phyloP scores from a whole-genome alignment of 2,797 vertebrate genomes.

The Telmatherina bonti region DNA sequence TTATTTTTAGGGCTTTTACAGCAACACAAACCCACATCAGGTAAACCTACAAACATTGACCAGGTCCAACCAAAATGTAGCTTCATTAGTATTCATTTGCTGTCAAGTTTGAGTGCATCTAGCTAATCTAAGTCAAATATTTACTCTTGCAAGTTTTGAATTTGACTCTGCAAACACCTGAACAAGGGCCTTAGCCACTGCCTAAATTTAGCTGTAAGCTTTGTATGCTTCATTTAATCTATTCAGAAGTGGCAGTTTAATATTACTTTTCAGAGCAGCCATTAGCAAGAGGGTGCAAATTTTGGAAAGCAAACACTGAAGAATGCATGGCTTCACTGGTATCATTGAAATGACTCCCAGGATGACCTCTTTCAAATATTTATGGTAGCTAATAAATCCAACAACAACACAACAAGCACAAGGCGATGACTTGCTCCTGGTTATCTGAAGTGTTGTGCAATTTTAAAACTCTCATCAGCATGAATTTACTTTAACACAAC shows the following conservation, averaged over 20 bases:
- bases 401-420: constrained; percentile 15
- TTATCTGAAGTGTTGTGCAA: constrained; percentile 20
- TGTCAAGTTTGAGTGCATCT: not conserved
- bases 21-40: not conserved
- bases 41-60: not conserved
- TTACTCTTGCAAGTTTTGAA: not conserved
- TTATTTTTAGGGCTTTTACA: not conserved
- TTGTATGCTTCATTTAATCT: too few species aligned
- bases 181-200: not conserved
- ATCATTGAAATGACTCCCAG: constrained; percentile 61
- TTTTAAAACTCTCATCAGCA: constrained; percentile 38
- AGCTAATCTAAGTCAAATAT: not conserved
- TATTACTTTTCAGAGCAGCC: too few species aligned
- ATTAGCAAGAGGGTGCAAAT: constrained; percentile 35
- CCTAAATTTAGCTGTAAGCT: not conserved
- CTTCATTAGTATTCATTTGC: not conserved
- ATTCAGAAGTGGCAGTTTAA: not conserved
- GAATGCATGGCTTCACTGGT: constrained; percentile 47
- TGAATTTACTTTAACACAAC: constrained; percentile 15
- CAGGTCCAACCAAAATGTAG: not conserved
- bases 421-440: constrained; percentile 28
- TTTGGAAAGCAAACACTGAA: constrained; percentile 67
- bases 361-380: constrained; percentile 67
- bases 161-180: not conserved
- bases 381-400: constrained; percentile 67